These are phyloP conservation scores for Buathra laborator DNA, from an alignment of 2,888 invertebrate species.

Conservation along the genomic window DNA sequence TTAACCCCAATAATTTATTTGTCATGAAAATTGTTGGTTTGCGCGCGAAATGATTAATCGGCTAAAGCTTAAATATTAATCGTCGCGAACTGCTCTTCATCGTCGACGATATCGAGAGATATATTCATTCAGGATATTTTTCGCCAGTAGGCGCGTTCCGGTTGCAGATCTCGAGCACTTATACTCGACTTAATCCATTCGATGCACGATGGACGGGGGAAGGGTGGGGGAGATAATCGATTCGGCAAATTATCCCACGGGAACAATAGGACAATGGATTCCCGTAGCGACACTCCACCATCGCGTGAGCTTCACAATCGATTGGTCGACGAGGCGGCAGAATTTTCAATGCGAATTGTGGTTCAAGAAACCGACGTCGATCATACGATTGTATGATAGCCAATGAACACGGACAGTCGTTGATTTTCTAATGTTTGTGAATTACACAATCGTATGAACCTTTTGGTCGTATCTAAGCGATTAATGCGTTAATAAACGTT, in stretches of 20 bases:
- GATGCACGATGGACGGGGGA: not conserved
- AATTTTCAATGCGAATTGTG: constrained; percentile 36
- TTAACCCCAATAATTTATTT: not conserved
- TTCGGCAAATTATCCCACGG: constrained; percentile 48
- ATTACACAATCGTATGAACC: not conserved
- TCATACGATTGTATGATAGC: too few species aligned
- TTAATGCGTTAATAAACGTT: not conserved
- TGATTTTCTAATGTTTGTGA: not conserved
- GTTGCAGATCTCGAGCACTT: constrained; percentile 51
- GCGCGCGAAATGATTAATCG: too few species aligned
- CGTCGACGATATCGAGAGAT: constrained; percentile 2
- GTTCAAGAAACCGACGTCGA: not conserved
- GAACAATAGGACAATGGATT: constrained; percentile 63
- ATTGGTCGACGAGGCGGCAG: constrained; percentile 27
- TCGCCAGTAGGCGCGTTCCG: not conserved
- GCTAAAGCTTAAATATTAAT: not conserved
- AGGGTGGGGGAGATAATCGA: constrained; percentile 47
- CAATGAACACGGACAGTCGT: too few species aligned
- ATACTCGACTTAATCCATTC: constrained; percentile 42
- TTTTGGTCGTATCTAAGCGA: not conserved
- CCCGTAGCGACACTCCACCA: constrained; percentile 11
- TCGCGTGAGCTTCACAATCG: constrained; percentile 48
- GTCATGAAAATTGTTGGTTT: not conserved
- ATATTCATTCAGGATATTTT: constrained; percentile 22
- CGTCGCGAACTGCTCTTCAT: too few species aligned